Evolutionary conservation across 2,797 vertebrate genomes (phyloP), one percentile per base, ranked within the genome.

Genomic region (Dallia pectoralis): DNA sequence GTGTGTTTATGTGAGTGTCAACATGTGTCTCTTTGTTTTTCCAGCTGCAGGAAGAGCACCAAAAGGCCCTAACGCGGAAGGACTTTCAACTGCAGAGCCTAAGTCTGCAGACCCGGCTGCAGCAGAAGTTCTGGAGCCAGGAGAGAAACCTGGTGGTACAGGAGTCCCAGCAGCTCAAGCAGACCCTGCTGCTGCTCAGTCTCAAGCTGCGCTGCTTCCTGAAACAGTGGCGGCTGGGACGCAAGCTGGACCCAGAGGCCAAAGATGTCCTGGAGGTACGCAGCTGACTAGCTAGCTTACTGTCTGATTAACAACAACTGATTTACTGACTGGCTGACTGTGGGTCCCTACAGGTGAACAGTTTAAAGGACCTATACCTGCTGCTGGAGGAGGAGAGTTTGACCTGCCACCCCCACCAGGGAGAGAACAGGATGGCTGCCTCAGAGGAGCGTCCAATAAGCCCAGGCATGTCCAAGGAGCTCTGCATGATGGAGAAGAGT

Each of bases 151-250:
- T 97, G 76, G 87, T 99, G 85, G 93, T 97, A 36, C 97, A 98
- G 84, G 98, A 99, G 89, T 95, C 96, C 0, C 97, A 98, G 84
- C 97, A 99, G 85, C 96, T 99, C 83, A 96, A 96, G 83, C 96
- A 99, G 86, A 96, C 94, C 74, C 93, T 99, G 76, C 82, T 98
- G 56, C 91, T 99, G 81, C 95, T 98, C 87, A 97, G 96, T 89
- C 96, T 98, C 92, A 98, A 98, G 78, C 94, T 99, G 25, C 95
- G 96, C 84, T 98, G 97, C 95, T 97, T 98, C 88, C 95, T 99
- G 85, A 97, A 97, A 85, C 92, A 95, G 79, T 99, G 98, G 97
- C 91, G 95, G 74, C 93, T 96, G 77, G 96, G 97, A 85, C 95
- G 95, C 87, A 91, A 94, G 82, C 89, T 96, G 84, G 95, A 96